phyloP scores from a whole-genome alignment of 2,797 vertebrate genomes.

The Spinibarbus caldwelli region DNA sequence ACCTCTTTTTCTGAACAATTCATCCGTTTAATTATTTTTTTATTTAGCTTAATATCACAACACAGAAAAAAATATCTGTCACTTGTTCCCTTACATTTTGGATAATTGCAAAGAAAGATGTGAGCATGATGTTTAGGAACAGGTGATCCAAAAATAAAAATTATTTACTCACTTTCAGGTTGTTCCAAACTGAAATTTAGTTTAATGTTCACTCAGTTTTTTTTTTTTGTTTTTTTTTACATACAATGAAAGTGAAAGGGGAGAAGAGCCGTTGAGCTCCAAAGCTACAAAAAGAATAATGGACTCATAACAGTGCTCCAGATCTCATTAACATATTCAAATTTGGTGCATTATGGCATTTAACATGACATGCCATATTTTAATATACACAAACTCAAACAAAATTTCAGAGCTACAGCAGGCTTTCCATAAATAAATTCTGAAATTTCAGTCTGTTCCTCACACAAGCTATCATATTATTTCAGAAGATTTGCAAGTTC shows the following conservation, averaged over 20 bases:
- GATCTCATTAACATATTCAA: neutral
- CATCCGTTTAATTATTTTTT: neutral
- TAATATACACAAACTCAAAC: neutral
- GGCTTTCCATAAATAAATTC: neutral
- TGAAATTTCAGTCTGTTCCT: neutral
- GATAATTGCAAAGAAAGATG: neutral
- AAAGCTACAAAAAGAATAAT: neutral
- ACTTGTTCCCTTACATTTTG: neutral
- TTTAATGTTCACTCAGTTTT: neutral
- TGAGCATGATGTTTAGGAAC: neutral
- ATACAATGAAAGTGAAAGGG: neutral
- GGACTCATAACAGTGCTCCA: neutral
- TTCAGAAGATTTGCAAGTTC: neutral
- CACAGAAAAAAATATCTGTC: neutral
- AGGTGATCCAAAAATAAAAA: neutral
- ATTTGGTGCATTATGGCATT: neutral
- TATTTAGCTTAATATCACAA: neutral
- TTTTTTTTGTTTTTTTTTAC: neutral
- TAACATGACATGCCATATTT: neutral
- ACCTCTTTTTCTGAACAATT: neutral
- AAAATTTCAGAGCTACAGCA: neutral
- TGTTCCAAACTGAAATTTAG: neutral
- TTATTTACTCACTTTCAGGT: neutral
- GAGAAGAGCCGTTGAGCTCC: neutral
- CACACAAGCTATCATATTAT: neutral